Base-by-base conservation (phyloP, 2,888 invertebrate species). In the Steinernema scapterisci region DNA sequence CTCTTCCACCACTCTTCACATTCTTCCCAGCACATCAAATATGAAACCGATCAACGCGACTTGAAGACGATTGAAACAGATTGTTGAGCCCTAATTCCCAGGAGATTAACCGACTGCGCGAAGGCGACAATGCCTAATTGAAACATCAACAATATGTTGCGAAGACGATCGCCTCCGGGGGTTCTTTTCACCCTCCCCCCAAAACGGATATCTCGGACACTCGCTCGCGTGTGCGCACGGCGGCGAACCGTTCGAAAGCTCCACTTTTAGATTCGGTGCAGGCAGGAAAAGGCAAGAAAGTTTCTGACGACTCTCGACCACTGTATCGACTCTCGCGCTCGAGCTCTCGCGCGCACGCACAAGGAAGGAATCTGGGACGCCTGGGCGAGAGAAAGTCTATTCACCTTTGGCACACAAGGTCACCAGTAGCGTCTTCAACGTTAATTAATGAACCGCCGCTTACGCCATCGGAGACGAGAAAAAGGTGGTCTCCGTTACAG, bases 371-470 rank as follows among this genome's bases (percentile, higher is more conserved):
- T 63, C 38, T 63, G 63, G 63, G 63, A 27, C 63, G 27, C 11
- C 63, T 21, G 16, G 63, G 11, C 27, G 38, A n/a, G 63, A 27
- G 63, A 63, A 63, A 63, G 63, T 63, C 63, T 63, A 63, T 63
- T 63, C 63, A 63, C 63, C 63, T 63, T 63, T 63, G 63, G 63
- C 63, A 63, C 13, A 48, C 63, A 63, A 63, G 63, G 63, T 63
- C 63, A 63, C 19, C 63, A 25, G 11, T 27, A 25, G 31, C 63
- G 63, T 63, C 63, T 63, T 63, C 63, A 63, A n/a, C 63, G 63
- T 63, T 63, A 63, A 63, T 63, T 63, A 63, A 63, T 63, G 63
- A 63, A 63, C 63, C 63, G 31, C 52, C 52, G 23, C 52, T 3
- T 52, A 23, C 52, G 52, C 63, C 63, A 48, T 19, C 48, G 27